Conservation (phyloP, 2,113 vertebrate species). For the Paramisgurnus dabryanus region DNA sequence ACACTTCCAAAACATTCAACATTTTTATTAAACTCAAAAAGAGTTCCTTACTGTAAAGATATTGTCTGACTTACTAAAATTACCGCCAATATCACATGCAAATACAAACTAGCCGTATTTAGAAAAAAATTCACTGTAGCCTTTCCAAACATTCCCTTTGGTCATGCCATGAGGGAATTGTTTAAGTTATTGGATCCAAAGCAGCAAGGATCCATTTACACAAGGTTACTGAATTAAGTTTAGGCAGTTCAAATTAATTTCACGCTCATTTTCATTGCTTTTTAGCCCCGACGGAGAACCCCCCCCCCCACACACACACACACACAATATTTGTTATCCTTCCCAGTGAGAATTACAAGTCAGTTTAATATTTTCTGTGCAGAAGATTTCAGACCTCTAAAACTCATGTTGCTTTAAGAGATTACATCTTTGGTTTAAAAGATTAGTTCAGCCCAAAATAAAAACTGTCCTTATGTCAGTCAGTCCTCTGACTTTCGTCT, state of each 20-base stretch:
- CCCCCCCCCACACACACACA: too few relatives aligned
- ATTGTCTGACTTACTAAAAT: not conserved
- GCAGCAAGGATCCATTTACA: not conserved
- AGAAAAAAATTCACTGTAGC: not conserved
- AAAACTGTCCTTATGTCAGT: not conserved
- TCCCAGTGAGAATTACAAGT: slow-evolving; percentile 10
- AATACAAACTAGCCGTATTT: not conserved
- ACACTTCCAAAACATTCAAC: not conserved
- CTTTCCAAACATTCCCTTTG: not conserved
- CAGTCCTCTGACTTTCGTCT: not conserved
- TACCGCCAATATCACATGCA: not conserved
- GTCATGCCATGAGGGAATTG: not conserved
- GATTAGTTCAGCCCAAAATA: not conserved
- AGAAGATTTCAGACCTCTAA: not conserved
- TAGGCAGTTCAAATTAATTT: slow-evolving; percentile 11
- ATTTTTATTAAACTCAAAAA: not conserved
- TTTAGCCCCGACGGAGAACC: not conserved
- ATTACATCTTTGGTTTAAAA: not conserved
- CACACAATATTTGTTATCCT: slow-evolving; percentile 8
- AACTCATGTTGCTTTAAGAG: not conserved
- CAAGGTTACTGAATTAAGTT: slow-evolving; percentile 22
- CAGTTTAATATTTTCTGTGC: slow-evolving; percentile 3
- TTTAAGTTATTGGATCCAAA: not conserved
- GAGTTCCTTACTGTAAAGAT: not conserved
- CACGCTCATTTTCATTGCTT: not conserved